Base-by-base conservation (phyloP, 2,888 invertebrate species). In the Hybos culiciformis region DNA sequence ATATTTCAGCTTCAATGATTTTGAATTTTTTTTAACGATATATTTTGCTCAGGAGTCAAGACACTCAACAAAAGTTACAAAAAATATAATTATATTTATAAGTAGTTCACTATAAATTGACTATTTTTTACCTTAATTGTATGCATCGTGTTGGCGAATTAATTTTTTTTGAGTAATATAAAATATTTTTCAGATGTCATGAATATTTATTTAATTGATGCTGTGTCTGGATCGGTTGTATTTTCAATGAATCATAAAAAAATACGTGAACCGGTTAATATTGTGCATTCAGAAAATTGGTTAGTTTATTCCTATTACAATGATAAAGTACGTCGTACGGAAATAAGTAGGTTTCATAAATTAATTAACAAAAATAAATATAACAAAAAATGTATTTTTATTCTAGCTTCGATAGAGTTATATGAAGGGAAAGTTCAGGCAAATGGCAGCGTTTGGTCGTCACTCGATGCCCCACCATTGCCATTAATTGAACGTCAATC, bases 281-380 rank as follows among this genome's bases (percentile, higher is more conserved):
- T 91, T 39, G 83, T 97, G 12, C 96, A 97, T 68, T 86, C 92
- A 0, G 98, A 99, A 68, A 93, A 99, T 71, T 94, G 93, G 85
- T 66, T 96, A 37, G 85, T 92, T 50, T 97, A 96, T 67, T 75
- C 86, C 29, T 94, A 87, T 66, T 88, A 83, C 69, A 97, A 86
- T 66, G 92, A 94, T 57, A 91, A 93, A 65, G 84, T 82, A 52
- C 76, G 97, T 29, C 77, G 98, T 41, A 83, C 83, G 12, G 98
- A 98, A 71, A 74, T 98, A 44, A 74, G 76, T 76, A 50, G 23
- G 19, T 34, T 39, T 15, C 8, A 14, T 39, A 40, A 43, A 15
- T 31, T 19, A 11, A n/a, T 39, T 14, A n/a, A n/a, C n/a, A n/a
- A n/a, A n/a, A n/a, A n/a, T n/a, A n/a, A n/a, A n/a, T n/a, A 5